phyloP scores from a whole-genome alignment of 1,140 invertebrate genomes.

The Pseudomyrmex concolor region DNA sequence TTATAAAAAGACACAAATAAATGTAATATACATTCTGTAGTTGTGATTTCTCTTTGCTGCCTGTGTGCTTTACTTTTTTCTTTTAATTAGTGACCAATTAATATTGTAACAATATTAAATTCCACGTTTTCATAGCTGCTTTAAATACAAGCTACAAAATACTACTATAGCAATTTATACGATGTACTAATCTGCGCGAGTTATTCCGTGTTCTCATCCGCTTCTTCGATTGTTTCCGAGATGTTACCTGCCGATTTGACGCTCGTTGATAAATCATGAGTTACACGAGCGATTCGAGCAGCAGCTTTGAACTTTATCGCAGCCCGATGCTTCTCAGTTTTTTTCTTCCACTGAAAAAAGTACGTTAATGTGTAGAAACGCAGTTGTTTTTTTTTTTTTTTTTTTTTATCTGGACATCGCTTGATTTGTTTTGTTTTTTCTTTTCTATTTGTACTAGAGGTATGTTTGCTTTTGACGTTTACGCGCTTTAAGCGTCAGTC shows the following conservation, averaged over 20 bases:
- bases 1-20: slow-evolving; percentile 80
- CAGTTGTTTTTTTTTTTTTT: no score
- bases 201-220: slow-evolving; percentile 59
- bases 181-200: neutral
- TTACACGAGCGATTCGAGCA: slow-evolving; percentile 85
- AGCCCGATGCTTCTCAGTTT: slow-evolving; percentile 88
- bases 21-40: slow-evolving; percentile 85
- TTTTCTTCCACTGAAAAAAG: slow-evolving; percentile 88
- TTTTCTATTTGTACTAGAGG: no score
- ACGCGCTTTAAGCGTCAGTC: no score
- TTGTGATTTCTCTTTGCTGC: slow-evolving; percentile 21
- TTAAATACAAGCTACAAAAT: neutral
- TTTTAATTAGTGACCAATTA: neutral
- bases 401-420: no score
- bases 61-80: slow-evolving; percentile 48
- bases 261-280: slow-evolving; percentile 79
- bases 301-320: slow-evolving; percentile 89
- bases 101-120: neutral
- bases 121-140: neutral
- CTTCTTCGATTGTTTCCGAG: slow-evolving; percentile 66
- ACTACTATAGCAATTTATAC: neutral
- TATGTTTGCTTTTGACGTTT: no score
- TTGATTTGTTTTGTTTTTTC: no score
- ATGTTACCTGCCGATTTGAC: slow-evolving; percentile 69
- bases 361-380: neutral